Base-by-base conservation (phyloP, 64 coral and sea anemone species). In the Porites australiensis region DNA sequence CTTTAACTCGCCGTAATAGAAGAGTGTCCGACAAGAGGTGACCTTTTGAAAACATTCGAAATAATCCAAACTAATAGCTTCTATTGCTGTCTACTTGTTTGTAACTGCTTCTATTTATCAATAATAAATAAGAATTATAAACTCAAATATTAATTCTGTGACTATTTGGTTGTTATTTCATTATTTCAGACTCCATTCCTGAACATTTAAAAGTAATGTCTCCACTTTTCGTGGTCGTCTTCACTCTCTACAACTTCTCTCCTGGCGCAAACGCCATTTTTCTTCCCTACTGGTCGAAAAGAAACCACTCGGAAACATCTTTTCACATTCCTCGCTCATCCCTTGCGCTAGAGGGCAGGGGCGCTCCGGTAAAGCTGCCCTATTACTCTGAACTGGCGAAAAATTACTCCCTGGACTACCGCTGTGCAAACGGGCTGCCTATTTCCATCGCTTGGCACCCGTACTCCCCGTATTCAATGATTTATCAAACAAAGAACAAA, bases 361-460 rank as follows among this genome's bases (percentile, higher is more conserved):
- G 22, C 0, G 9, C 5, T 84, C 48, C 64, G 68, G 82, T 47
- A 52, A 70, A 44, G 15, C 21, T 60, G 50, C 67, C 20, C 0
- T 73, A 83, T 22, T 62, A 70, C 68, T 45, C 10, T 50, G 69
- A 74, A 59, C 44, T 83, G 80, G 59, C 79, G 27, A 76, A 77
- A 27, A 49, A 91, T n/a, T 93, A 72, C 15, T 94, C 92, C 12
- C 68, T 97, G 4, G 95, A 97, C 48, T 83, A 97, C 44, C 71
- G 95, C 3, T 97, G 95, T 67, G 73, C 62, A 44, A 55, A 21
- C 50, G 95, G 95, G 5, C 48, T 94, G 74, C 91, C 95, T 7
- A 22, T 97, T 47, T 97, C 95, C 4, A 94, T 97, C 18, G 95
- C 95, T 2, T 97, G 95, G 95, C 88, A 97, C 51, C 57, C 46